Percentiles rank a stretch among this genome's conserved stretches.
These are phyloP conservation scores for Oncopodura yosiiana DNA, from an alignment of 1,140 invertebrate species.

Conservation along the genomic window DNA sequence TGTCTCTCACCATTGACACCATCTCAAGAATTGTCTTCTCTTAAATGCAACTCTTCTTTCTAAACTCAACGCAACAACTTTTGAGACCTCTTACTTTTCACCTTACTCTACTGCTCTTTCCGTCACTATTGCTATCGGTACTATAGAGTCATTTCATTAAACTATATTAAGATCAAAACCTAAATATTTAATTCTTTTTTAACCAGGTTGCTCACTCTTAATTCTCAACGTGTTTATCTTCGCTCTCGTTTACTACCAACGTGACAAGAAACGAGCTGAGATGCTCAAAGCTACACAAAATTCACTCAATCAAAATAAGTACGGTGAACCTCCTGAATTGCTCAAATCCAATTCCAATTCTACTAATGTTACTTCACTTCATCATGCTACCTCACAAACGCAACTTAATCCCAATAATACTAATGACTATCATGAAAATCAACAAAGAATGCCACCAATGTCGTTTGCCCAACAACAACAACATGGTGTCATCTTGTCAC, in stretches of 20 bases:
- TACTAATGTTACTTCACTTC: constrained; percentile 27
- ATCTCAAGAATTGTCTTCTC: neutral
- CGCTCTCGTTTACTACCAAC: constrained; percentile 73
- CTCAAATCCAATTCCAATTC: constrained; percentile 31
- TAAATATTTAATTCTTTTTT: constrained; percentile 1
- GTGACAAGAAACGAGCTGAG: constrained; percentile 68
- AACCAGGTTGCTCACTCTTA: constrained; percentile 62
- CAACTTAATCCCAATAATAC: too few relatives aligned
- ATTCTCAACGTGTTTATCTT: constrained; percentile 79
- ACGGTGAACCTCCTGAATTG: constrained; percentile 32
- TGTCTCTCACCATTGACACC: constrained; percentile 31
- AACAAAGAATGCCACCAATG: too few relatives aligned
- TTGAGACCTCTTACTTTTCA: constrained; percentile 58
- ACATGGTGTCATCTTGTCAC: constrained; percentile 17
- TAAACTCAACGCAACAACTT: constrained; percentile 13
- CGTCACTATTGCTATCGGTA: constrained; percentile 72
- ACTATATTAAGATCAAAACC: neutral
- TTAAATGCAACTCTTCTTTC: neutral
- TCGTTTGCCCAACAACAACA: constrained; percentile 9
- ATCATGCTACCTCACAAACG: too few relatives aligned
- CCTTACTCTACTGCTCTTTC: constrained; percentile 72
- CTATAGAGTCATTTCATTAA: neutral
- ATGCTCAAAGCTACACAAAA: constrained; percentile 44
- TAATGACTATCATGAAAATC: too few relatives aligned
- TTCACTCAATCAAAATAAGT: constrained; percentile 12